Conservation (phyloP, 2,113 vertebrate species). For the Grammomys dolichurus region DNA sequence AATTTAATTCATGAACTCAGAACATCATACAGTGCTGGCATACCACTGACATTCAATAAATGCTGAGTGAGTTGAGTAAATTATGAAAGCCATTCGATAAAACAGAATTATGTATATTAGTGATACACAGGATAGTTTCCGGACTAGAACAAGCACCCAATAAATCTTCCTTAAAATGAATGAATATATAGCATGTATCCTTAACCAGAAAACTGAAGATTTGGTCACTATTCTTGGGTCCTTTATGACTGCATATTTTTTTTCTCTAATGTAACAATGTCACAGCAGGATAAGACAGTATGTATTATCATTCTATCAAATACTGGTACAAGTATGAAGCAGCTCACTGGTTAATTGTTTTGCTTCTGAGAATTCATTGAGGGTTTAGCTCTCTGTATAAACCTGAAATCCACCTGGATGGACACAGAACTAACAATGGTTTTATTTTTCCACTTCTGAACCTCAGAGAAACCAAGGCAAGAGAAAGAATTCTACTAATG, state of each 20-base stretch:
- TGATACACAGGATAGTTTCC: not conserved
- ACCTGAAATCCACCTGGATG: not conserved
- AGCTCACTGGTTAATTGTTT: slow-evolving; percentile 16
- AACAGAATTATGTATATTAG: not conserved
- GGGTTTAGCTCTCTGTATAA: not conserved
- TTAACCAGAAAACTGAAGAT: not conserved
- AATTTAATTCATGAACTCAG: not conserved
- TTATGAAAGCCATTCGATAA: not conserved
- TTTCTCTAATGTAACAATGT: not conserved
- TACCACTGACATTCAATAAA: not conserved
- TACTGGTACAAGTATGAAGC: not conserved
- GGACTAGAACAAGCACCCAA: not conserved
- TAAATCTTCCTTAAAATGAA: slow-evolving; percentile 9
- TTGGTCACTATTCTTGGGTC: slow-evolving; percentile 1
- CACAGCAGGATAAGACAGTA: not conserved
- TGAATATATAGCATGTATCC: not conserved
- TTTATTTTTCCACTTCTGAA: slow-evolving; percentile 15
- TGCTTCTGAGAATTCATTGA: not conserved
- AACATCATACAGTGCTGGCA: not conserved
- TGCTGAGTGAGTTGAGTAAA: not conserved
- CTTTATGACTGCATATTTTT: not conserved
- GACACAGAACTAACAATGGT: slow-evolving; percentile 15
- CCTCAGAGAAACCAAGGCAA: slow-evolving; percentile 28
- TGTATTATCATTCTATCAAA: slow-evolving; percentile 14
- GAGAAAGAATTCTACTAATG: not conserved